A percentile compares a stretch with the other conserved stretches of the same genome.
These are phyloP conservation scores for Nemapogon koenigi DNA, from an alignment of 2,888 invertebrate genomes.

Conservation along the genomic window DNA sequence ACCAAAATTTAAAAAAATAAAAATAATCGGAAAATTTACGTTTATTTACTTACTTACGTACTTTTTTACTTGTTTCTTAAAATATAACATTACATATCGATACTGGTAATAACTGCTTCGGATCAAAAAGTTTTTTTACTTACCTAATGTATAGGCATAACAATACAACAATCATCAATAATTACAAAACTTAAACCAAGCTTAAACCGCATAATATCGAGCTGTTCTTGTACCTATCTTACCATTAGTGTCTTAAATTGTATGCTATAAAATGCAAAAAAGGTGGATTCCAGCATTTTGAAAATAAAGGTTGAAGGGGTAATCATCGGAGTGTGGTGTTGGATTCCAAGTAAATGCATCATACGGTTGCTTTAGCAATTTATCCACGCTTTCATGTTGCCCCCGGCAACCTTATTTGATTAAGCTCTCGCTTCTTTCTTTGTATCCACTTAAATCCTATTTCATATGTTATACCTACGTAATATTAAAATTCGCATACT, in stretches of 20 bases:
- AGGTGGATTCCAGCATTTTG: slow-evolving; percentile 24
- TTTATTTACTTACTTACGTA: too few species aligned
- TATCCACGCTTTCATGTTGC: slow-evolving; percentile 16
- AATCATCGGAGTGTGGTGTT: slow-evolving; percentile 20
- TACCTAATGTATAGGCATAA: slow-evolving; percentile 17
- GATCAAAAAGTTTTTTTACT: slow-evolving; percentile 3
- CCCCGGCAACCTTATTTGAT: slow-evolving; percentile 18
- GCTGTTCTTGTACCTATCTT: slow-evolving; percentile 33
- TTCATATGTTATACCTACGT: too few species aligned
- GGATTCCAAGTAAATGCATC: slow-evolving; percentile 19
- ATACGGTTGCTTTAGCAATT: slow-evolving; percentile 18
- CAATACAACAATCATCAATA: slow-evolving; percentile 26
- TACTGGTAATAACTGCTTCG: slow-evolving; percentile 5
- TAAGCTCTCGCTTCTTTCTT: slow-evolving; percentile 7
- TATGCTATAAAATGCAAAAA: slow-evolving; percentile 46
- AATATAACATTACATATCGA: slow-evolving; percentile 3
- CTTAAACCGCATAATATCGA: slow-evolving; percentile 26
- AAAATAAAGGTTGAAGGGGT: slow-evolving; percentile 20
- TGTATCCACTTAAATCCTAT: slow-evolving; percentile 6
- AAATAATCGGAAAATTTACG: too few species aligned
- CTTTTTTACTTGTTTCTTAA: too few species aligned
- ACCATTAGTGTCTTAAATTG: slow-evolving; percentile 42
- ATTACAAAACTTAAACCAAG: slow-evolving; percentile 29
- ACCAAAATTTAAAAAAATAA: too few species aligned
- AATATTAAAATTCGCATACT: too few species aligned